These are phyloP conservation scores for Aplochiton taeniatus DNA, from an alignment of 2,797 vertebrate species.

Conservation along the genomic window DNA sequence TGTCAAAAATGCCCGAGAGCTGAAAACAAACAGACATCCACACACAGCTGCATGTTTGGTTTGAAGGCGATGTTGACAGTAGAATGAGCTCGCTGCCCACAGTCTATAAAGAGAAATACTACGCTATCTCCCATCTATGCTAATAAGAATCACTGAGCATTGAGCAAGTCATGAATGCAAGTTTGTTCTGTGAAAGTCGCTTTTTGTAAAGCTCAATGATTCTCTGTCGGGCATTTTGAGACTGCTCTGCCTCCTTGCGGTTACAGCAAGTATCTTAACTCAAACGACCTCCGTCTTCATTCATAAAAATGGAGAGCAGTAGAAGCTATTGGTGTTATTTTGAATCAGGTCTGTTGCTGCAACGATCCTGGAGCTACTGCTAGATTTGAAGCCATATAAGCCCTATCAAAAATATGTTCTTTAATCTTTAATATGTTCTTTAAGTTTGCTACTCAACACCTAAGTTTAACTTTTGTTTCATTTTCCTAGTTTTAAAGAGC, in stretches of 20 bases:
- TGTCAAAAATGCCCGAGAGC: constrained; percentile 45
- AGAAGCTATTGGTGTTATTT: constrained; percentile 44
- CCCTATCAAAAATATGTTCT: too few relatives aligned
- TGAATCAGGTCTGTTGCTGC: too few relatives aligned
- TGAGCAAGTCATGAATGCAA: too few relatives aligned
- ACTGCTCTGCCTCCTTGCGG: constrained; percentile 66
- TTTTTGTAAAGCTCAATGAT: not conserved
- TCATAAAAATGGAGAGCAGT: constrained; percentile 61
- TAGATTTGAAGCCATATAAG: too few relatives aligned
- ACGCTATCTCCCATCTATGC: not conserved
- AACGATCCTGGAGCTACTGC: too few relatives aligned
- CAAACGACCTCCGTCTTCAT: constrained; percentile 57
- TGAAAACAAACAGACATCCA: not conserved
- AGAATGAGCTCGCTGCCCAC: too few relatives aligned
- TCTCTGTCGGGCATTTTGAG: constrained; percentile 21
- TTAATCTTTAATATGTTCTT: too few relatives aligned
- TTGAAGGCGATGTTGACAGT: constrained; percentile 33
- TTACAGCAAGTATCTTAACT: constrained; percentile 13
- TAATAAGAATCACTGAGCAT: not conserved
- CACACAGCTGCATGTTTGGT: constrained; percentile 27
- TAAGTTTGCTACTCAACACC: too few relatives aligned
- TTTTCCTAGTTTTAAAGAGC: too few relatives aligned
- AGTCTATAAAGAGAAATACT: too few relatives aligned
- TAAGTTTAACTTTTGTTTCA: too few relatives aligned
- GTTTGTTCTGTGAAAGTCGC: not conserved